These are phyloP conservation scores for Mycetomoellerius zeteki DNA, from an alignment of 1,140 invertebrate genomes.

Conservation along the genomic window DNA sequence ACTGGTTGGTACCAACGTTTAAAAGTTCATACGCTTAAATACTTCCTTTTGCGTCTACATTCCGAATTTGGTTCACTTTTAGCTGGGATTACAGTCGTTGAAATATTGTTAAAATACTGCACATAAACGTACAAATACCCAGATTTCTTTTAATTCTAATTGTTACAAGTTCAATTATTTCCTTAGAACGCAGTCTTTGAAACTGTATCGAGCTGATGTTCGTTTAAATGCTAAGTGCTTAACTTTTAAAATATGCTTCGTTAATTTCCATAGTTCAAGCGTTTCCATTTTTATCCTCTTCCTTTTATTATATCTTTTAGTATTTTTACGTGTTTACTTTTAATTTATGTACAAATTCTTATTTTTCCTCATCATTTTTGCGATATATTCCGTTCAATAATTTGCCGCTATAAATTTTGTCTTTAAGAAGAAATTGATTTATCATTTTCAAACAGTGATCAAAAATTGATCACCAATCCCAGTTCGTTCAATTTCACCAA, in stretches of 20 bases:
- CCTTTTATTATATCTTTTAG: not conserved
- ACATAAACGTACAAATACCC: not conserved
- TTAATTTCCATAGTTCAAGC: not conserved
- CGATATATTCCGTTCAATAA: not conserved
- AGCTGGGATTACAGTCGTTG: not conserved
- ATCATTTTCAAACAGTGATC: not conserved
- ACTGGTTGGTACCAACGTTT: constrained; percentile 75
- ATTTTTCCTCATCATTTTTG: not conserved
- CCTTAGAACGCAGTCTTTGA: not conserved
- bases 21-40: constrained; percentile 13
- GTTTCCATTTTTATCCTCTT: not conserved
- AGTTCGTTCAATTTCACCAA: constrained; percentile 20
- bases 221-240: not conserved
- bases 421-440: not conserved
- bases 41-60: not conserved
- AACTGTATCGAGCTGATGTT: not conserved
- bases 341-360: not conserved
- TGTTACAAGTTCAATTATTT: not conserved
- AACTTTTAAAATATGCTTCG: not conserved
- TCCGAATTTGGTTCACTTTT: not conserved
- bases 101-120: not conserved
- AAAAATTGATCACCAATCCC: not conserved
- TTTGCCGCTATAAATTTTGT: not conserved
- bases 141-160: constrained; percentile 10
- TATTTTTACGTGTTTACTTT: not conserved